Evolutionary conservation across 2,113 vertebrate species (phyloP).

Genomic region (Centrocercus urophasianus): DNA sequence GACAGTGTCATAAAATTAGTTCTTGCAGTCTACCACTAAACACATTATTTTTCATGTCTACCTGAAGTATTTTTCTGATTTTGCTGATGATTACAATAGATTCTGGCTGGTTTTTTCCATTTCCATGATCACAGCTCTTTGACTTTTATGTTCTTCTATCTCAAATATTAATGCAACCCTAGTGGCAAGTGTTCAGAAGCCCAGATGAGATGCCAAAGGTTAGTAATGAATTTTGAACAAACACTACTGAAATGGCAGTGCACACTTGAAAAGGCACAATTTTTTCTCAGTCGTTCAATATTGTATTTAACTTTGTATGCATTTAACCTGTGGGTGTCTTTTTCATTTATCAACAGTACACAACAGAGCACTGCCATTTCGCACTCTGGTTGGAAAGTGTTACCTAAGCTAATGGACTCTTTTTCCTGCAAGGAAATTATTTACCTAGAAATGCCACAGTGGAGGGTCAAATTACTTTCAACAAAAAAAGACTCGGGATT

Average conservation of each 20-base stretch:
- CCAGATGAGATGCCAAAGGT: slow-evolving; percentile 73
- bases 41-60: not conserved
- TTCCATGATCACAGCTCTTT: not conserved
- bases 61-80: slow-evolving; percentile 41
- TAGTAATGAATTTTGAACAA: slow-evolving; percentile 75
- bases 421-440: slow-evolving; percentile 29
- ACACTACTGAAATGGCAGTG: slow-evolving; percentile 21
- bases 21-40: not conserved
- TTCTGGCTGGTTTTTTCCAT: slow-evolving; percentile 7
- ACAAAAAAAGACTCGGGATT: not conserved
- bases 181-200: slow-evolving; percentile 40
- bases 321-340: slow-evolving; percentile 47
- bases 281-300: slow-evolving; percentile 23
- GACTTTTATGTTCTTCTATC: not conserved
- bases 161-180: slow-evolving; percentile 66
- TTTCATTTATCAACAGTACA: slow-evolving; percentile 54
- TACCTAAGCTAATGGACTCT: slow-evolving; percentile 56
- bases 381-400: not conserved
- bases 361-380: slow-evolving; percentile 43
- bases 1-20: not conserved
- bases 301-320: slow-evolving; percentile 50
- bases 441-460: slow-evolving; percentile 6
- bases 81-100: slow-evolving; percentile 6
- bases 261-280: slow-evolving; percentile 48
- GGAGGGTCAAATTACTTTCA: not conserved